Evolutionary conservation across 2,888 invertebrate species (phyloP), one percentile per base, ranked within the genome.

Genomic region (Caenorhabditis macrosperma): DNA sequence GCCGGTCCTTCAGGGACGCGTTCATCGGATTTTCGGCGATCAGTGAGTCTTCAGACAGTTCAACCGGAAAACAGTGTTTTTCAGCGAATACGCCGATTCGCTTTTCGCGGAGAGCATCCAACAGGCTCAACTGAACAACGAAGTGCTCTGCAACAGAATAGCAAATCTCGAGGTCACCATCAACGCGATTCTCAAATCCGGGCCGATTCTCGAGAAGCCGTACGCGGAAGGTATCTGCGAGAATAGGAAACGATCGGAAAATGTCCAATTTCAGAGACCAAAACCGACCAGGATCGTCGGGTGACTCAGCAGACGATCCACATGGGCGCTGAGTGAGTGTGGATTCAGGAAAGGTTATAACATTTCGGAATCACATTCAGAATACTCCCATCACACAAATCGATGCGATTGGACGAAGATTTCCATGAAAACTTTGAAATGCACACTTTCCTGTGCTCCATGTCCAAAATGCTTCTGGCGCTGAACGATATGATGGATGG

Each of bases 11-110:
- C 64, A 67, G 7, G 84, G 76, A 12, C 52, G 82, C 48, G 38
- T 84, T 12, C 46, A 55, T 22, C 17, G 81, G 17, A 5, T 81
- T 0, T 81, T 82, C 28, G 84, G 84, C 26, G 75, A 84, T 38
- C 28, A 20, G 84, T 82, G 28, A 48, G 59, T 57, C 22, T 26
- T 55, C 2, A 55, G 3, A 2, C 10, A 55, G 4, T 55, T 55
- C 22, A 22, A 10, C 55, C 1, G 9, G 15, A 38, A 26, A 22
- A 15, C 24, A 17, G 6, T 1, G 9, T 6, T 68, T 48, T 44
- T 20, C 52, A 78, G 74, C 4, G 5, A 44, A 17, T 33, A 7
- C 20, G 79, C 74, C 5, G 9, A 35, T 6, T 1, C 26, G 1
- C 44, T 83, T 6, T 61, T 81, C 17, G 20, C 24, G 1, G 83